A percentile compares a stretch with the other conserved stretches of the same genome.
phyloP scores from a whole-genome alignment of 1,140 invertebrate genomes.

The Drosophila orosa region DNA sequence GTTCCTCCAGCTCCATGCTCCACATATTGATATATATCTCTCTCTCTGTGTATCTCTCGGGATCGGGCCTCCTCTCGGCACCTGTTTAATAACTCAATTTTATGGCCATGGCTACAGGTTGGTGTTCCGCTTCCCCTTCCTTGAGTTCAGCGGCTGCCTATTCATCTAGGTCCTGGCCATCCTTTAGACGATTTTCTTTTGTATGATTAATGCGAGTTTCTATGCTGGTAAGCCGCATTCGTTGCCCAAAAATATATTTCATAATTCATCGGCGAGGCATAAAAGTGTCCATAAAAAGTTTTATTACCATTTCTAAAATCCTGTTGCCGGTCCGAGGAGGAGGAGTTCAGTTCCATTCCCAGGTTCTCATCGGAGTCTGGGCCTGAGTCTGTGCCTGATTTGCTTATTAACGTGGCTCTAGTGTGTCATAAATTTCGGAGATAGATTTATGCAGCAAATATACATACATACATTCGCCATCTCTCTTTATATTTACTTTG shows the following conservation, averaged over 20 bases:
- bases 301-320: slow-evolving; percentile 71
- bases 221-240: slow-evolving; percentile 41
- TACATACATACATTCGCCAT: slow-evolving; percentile 12
- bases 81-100: slow-evolving; percentile 79
- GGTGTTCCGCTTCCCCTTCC: slow-evolving; percentile 4
- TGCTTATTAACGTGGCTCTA: slow-evolving; percentile 73
- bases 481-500: slow-evolving; percentile 40
- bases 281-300: slow-evolving; percentile 73
- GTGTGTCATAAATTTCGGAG: slow-evolving; percentile 71
- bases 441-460: slow-evolving; percentile 64
- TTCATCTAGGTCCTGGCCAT: slow-evolving; percentile 57
- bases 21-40: slow-evolving; percentile 21
- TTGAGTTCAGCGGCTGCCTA: slow-evolving; percentile 47
- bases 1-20: slow-evolving; percentile 5
- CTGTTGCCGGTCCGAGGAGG: slow-evolving; percentile 10
- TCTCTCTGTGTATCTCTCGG: not conserved
- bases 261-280: slow-evolving; percentile 67
- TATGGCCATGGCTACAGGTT: slow-evolving; percentile 62
- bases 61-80: slow-evolving; percentile 32
- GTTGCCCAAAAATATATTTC: slow-evolving; percentile 65
- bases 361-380: slow-evolving; percentile 6
- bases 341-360: slow-evolving; percentile 13
- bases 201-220: slow-evolving; percentile 65
- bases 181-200: slow-evolving; percentile 51
- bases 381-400: slow-evolving; percentile 45